A percentile compares a stretch with the other conserved stretches of the same genome.
Evolutionary conservation across 2,888 invertebrate genomes (phyloP).

Genomic region (Heliconius ismenius): DNA sequence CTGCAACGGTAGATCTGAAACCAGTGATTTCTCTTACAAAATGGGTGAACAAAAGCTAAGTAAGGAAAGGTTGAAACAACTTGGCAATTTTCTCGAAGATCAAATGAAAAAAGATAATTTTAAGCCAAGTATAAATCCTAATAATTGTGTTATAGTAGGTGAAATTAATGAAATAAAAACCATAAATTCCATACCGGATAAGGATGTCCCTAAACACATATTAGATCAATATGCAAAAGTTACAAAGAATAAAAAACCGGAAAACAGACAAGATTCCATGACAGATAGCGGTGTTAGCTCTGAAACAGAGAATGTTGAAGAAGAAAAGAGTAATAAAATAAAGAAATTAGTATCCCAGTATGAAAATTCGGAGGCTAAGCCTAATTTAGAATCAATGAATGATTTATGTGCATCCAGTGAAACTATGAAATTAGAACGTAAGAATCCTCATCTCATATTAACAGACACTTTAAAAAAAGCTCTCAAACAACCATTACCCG

Average conservation of each 20-base stretch:
- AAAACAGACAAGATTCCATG: constrained; percentile 69
- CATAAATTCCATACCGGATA: constrained; percentile 63
- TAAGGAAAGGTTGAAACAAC: constrained; percentile 66
- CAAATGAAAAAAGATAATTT: constrained; percentile 76
- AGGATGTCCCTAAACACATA: constrained; percentile 72
- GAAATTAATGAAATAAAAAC: constrained; percentile 47
- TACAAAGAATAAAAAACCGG: constrained; percentile 62
- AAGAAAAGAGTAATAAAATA: constrained; percentile 63
- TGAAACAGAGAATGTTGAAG: constrained; percentile 75
- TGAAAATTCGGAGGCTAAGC: constrained; percentile 51
- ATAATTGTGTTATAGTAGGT: constrained; percentile 44
- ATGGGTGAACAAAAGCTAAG: constrained; percentile 68
- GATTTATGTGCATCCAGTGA: constrained; percentile 69
- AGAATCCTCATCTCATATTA: constrained; percentile 71
- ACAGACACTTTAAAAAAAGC: constrained; percentile 85
- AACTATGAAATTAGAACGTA: constrained; percentile 70
- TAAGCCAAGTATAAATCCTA: constrained; percentile 44
- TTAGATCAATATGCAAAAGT: constrained; percentile 76
- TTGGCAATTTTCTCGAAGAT: constrained; percentile 71
- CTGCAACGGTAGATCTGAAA: constrained; percentile 69
- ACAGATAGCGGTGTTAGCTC: constrained; percentile 79
- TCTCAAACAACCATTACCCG: constrained; percentile 85
- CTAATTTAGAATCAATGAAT: constrained; percentile 65
- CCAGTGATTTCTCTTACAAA: constrained; percentile 63
- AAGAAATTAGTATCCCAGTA: constrained; percentile 60